Evolutionary conservation across 2,113 vertebrate genomes (phyloP), one percentile per base, ranked within the genome.

Genomic region (Strix uralensis): DNA sequence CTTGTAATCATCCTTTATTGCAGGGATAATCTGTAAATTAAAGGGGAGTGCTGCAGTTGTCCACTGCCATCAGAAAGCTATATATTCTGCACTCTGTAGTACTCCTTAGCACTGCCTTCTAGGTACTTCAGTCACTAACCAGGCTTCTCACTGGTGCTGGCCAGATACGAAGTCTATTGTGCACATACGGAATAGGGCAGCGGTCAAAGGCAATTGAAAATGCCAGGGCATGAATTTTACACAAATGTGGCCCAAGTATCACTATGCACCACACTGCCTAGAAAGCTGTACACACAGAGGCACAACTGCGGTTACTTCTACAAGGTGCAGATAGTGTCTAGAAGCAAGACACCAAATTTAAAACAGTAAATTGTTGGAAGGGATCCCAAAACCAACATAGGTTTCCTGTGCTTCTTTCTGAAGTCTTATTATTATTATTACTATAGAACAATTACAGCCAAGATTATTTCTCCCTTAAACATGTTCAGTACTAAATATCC

Each of bases 1-100:
- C 94, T 93, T 75, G 65, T 87, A 79, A 92, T 69, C 44, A 69
- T 69, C 52, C 72, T 52, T 86, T 69, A 78, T 32, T 78, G 69
- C 32, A 92, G 57, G 65, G 47, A 71, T 10, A 5, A 88, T 46
- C 36, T 54, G 47, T 69, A 94, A 90, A 94, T 93, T 78, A 94
- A 80, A 96, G 59, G 57, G 52, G 16, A 95, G 34, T 8, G 26
- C 79, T 78, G 61, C 82, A 90, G 75, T 38, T 66, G n/a, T 66
- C 55, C 75, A 34, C 44, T 72, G 72, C 69, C 57, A 63, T 32
- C 62, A 55, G 51, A 40, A 18, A 5, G 36, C 29, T 83, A 34
- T 27, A 6, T 61, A 38, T 42, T 55, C 82, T 91, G 52, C 61
- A 54, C 57, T 62, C 29, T 14, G n/a, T 5, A 74, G 32, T 4